Percentiles rank a stretch among this genome's conserved stretches.
Conservation (phyloP, 2,797 vertebrate genomes). For the Spheniscus humboldti region DNA sequence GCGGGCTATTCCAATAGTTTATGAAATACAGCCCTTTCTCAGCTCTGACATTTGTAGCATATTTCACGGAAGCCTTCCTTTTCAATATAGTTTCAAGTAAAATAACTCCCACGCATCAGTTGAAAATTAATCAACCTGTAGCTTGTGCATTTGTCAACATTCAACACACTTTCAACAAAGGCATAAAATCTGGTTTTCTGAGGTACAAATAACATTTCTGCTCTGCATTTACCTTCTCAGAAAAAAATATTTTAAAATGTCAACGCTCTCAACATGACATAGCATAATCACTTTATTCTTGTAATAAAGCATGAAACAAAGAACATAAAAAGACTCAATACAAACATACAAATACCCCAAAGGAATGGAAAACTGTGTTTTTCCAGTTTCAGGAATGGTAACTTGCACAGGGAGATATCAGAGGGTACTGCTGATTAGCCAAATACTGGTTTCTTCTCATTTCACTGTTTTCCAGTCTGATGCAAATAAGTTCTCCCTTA, state of each 20-base stretch:
- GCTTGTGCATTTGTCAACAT: neutral
- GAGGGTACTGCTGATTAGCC: neutral
- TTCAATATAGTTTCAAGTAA: neutral
- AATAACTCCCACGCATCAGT: neutral
- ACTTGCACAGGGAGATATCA: neutral
- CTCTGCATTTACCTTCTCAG: neutral
- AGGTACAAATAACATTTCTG: neutral
- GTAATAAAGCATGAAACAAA: neutral
- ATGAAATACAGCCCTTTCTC: neutral
- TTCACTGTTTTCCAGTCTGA: neutral
- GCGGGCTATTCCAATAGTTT: neutral
- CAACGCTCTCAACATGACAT: neutral
- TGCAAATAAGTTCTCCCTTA: neutral
- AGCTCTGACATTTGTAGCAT: neutral
- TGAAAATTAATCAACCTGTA: constrained; percentile 29
- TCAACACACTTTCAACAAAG: neutral
- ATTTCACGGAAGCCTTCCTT: neutral
- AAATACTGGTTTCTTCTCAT: neutral
- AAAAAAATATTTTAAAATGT: neutral
- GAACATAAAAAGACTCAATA: neutral
- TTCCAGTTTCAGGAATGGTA: neutral
- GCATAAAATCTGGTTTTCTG: neutral
- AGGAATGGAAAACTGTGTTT: neutral
- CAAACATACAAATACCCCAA: neutral
- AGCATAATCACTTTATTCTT: neutral